phyloP scores from a whole-genome alignment of 2,113 vertebrate genomes.

The Scolopax mira region DNA sequence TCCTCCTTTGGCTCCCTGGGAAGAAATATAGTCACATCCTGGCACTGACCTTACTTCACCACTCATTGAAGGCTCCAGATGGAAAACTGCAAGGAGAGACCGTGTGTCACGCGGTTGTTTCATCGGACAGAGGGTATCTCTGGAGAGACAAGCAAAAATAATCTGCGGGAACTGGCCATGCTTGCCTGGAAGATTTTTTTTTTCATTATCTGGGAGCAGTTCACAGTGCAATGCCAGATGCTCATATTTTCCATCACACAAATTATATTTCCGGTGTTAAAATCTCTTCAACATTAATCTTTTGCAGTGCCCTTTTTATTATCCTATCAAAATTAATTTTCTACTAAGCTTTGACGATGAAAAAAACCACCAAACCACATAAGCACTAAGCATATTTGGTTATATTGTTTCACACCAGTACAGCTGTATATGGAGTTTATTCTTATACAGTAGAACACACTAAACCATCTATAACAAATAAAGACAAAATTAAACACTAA shows the following conservation, averaged over 20 bases:
- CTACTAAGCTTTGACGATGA: background rate
- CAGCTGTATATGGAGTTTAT: background rate
- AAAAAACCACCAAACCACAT: background rate
- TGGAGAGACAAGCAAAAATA: background rate
- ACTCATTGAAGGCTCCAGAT: background rate
- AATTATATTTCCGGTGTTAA: background rate
- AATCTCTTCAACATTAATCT: background rate
- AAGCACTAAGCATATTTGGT: background rate
- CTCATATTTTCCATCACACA: constrained; percentile 14
- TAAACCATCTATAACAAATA: background rate
- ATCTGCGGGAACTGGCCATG: background rate
- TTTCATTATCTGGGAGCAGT: background rate
- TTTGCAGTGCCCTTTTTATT: background rate
- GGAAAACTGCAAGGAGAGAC: background rate
- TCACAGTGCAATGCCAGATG: background rate
- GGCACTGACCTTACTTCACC: background rate
- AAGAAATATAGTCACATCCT: background rate
- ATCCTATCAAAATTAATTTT: background rate
- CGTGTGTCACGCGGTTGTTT: background rate
- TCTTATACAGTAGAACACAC: background rate
- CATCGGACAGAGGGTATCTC: background rate
- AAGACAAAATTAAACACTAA: accelerated
- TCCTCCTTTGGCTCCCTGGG: background rate
- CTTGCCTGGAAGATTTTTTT: background rate
- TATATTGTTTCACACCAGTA: background rate